Evolutionary conservation across 37 sponge, comb jelly and placozoan species (phyloP).

Genomic region (Axinella damicornis): DNA sequence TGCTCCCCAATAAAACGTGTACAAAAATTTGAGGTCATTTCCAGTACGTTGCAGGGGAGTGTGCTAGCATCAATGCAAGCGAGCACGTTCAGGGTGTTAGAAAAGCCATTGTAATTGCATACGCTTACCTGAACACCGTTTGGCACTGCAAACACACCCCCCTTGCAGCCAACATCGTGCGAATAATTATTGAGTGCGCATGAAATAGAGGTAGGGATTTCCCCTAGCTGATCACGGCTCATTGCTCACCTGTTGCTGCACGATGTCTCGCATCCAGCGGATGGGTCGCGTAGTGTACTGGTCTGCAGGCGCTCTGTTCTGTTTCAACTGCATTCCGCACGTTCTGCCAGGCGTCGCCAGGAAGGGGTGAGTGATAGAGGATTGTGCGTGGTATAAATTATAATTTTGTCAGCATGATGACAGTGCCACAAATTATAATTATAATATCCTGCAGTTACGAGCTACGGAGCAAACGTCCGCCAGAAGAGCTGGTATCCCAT

Average conservation of each 20-base stretch:
- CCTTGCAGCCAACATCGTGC: background rate
- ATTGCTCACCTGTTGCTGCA: background rate
- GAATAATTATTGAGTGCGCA: no score
- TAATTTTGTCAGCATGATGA: no score
- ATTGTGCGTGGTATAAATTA: background rate
- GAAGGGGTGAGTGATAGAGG: background rate
- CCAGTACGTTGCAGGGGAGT: no score
- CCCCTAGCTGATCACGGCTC: no score
- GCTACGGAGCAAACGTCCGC: background rate
- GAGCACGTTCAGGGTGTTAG: no score
- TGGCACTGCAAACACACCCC: background rate
- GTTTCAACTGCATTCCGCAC: constrained; percentile 32
- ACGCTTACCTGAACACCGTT: background rate
- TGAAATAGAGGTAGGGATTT: no score
- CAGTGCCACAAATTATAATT: no score
- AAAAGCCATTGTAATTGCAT: no score
- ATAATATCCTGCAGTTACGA: constrained; percentile 24
- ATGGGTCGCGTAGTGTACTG: constrained; percentile 47
- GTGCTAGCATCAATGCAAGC: no score
- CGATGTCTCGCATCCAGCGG: constrained; percentile 19
- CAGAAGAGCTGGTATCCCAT: constrained; percentile 50
- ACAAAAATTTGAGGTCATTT: no score
- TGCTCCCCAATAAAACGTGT: no score
- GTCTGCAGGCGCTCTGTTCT: constrained; percentile 29
- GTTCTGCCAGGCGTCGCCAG: background rate